These are phyloP conservation scores for Hypolimnas misippus DNA, from an alignment of 2,888 invertebrate genomes.

Conservation along the genomic window DNA sequence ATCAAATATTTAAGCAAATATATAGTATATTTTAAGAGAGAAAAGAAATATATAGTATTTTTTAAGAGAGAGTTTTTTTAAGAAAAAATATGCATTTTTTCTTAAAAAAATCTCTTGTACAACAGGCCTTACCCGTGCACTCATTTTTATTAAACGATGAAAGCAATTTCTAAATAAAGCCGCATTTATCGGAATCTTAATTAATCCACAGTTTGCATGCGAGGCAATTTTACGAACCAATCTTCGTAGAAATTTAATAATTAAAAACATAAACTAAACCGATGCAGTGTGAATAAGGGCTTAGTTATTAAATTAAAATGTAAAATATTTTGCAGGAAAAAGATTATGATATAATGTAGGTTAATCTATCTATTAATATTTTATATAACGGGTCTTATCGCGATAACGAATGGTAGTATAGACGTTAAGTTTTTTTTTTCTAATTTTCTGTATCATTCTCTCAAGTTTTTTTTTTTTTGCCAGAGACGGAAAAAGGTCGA, in stretches of 20 bases:
- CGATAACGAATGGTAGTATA: no score
- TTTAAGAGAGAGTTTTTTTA: background rate
- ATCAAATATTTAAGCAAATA: no score
- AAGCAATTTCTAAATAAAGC: constrained; percentile 32
- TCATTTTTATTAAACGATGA: constrained; percentile 23
- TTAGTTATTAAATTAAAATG: constrained; percentile 10
- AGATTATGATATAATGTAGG: no score
- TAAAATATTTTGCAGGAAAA: background rate
- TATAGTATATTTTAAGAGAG: background rate
- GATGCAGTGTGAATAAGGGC: constrained; percentile 7
- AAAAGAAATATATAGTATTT: background rate
- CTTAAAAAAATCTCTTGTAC: background rate
- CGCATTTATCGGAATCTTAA: constrained; percentile 35
- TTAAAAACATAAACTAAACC: constrained; percentile 13
- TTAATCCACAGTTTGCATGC: constrained; percentile 33
- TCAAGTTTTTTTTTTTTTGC: no score
- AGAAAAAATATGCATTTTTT: no score
- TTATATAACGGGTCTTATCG: no score
- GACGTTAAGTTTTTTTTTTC: no score
- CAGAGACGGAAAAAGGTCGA: no score
- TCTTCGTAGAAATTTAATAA: constrained; percentile 21
- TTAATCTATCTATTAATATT: no score
- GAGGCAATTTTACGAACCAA: constrained; percentile 20
- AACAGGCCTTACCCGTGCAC: constrained; percentile 6
- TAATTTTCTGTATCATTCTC: no score